Evolutionary conservation across 2,888 invertebrate genomes (phyloP), one percentile per base, ranked within the genome.

Genomic region (Cristatella mucedo): DNA sequence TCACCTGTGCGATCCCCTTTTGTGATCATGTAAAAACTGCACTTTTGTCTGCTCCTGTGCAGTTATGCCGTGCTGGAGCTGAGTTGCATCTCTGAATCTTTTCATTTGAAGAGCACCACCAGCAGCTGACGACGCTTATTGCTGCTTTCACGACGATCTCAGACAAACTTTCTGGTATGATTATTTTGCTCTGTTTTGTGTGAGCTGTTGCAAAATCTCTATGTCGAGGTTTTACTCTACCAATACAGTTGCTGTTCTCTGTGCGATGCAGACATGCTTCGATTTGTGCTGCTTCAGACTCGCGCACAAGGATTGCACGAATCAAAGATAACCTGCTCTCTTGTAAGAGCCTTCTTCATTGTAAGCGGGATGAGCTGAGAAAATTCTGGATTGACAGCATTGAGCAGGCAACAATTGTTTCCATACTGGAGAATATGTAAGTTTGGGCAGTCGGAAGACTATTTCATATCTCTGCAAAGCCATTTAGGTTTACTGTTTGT

Each of bases 351-450:
- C 68, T 95, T 41, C 68, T 97, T 45, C 78, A 85, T 45, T 82
- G 91, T 63, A 77, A 86, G 40, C 73, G 89, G 26, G 91, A 91
- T 56, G 95, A 95, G 61, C 69, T 97, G 44, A 78, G 83, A 54
- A 79, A 86, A 49, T 72, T 95, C 41, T 95, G 93, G 89, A 73
- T 83, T 4, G 91, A 93, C 63, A 85, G 87, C 1, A 75, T 93
- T n/a, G 87, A 95, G 56, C 89, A 93, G 57, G 85, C 86, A 58
- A 80, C 87, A 58, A 82, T 86, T 42, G 66, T 89, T 30, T 76
- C 81, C 49, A 76, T 91, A 67, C 67, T 93, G 31, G 82, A 87
- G 52, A 82, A 89, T 68, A 85, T 91, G 82, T 82, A 64, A 70
- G 74, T 67, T 44, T 22, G n/a, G n/a, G n/a, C n/a, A n/a, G n/a